Conservation (phyloP, 2,113 vertebrate genomes). For the Xenopus borealis region DNA sequence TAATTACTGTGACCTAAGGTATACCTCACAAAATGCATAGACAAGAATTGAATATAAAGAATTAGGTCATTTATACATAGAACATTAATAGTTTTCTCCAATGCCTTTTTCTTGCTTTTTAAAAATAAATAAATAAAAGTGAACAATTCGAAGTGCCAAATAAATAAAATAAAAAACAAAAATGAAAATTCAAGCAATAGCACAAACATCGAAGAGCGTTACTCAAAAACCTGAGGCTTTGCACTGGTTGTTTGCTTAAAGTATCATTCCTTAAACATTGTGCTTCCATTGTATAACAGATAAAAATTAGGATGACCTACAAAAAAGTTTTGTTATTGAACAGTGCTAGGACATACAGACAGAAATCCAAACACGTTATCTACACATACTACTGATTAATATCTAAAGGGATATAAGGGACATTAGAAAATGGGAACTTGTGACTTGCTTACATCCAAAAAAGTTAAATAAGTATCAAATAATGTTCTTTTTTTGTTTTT, state of each 20-base stretch:
- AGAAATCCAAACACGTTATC: slow-evolving; percentile 71
- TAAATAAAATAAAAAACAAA: slow-evolving; percentile 49
- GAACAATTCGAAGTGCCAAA: slow-evolving; percentile 71
- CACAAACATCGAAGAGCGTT: slow-evolving; percentile 69
- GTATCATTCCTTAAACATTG: slow-evolving; percentile 90
- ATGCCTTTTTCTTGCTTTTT: slow-evolving; percentile 58
- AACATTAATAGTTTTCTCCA: slow-evolving; percentile 66
- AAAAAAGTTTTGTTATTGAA: slow-evolving; percentile 68
- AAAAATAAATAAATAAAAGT: slow-evolving; percentile 69
- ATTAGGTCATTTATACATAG: slow-evolving; percentile 80
- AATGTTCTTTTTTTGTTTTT: slow-evolving; percentile 68
- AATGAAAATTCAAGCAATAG: slow-evolving; percentile 64
- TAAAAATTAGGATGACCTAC: slow-evolving; percentile 73
- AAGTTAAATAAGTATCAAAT: slow-evolving; percentile 83
- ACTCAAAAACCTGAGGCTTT: slow-evolving; percentile 94
- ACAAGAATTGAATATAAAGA: slow-evolving; percentile 82
- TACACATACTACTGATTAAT: slow-evolving; percentile 73
- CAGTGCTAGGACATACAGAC: slow-evolving; percentile 86
- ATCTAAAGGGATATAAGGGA: slow-evolving; percentile 70
- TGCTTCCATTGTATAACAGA: slow-evolving; percentile 90
- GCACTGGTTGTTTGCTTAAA: slow-evolving; percentile 85
- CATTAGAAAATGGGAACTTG: slow-evolving; percentile 74
- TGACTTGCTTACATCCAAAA: slow-evolving; percentile 76
- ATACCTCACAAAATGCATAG: slow-evolving; percentile 83
- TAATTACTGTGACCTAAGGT: slow-evolving; percentile 75